These are phyloP conservation scores for Neopipo cinnamomea DNA, from an alignment of 2,113 vertebrate species.

Conservation along the genomic window DNA sequence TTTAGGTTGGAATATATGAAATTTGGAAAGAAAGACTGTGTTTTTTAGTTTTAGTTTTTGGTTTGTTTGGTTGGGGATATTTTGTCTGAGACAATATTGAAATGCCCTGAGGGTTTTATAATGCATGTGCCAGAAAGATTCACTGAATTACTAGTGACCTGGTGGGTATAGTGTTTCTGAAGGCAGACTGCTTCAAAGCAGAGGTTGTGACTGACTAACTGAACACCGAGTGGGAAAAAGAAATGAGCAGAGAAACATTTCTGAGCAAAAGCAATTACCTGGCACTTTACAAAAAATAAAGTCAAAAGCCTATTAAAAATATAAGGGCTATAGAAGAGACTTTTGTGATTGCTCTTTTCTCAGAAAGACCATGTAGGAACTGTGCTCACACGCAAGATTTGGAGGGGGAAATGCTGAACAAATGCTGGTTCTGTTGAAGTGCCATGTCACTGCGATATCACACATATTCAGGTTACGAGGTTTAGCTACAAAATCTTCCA, in stretches of 20 bases:
- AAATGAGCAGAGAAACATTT: not conserved
- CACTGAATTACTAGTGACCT: not conserved
- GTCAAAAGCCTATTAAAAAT: not conserved
- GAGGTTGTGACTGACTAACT: not conserved
- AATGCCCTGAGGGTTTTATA: not conserved
- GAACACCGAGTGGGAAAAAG: not conserved
- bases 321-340: not conserved
- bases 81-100: not conserved
- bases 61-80: not conserved
- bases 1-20: not conserved
- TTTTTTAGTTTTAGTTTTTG: accelerated
- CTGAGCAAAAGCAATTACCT: not conserved
- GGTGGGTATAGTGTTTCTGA: not conserved
- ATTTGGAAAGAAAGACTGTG: not conserved
- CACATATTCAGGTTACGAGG: accelerated
- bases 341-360: not conserved
- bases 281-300: not conserved
- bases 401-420: not conserved
- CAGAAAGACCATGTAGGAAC: not conserved
- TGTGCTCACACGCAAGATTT: not conserved
- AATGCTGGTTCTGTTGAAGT: not conserved
- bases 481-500: not conserved
- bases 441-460: accelerated
- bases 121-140: not conserved
- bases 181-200: not conserved